Conservation (phyloP, 1,140 invertebrate genomes). For the Bactericera cockerelli region DNA sequence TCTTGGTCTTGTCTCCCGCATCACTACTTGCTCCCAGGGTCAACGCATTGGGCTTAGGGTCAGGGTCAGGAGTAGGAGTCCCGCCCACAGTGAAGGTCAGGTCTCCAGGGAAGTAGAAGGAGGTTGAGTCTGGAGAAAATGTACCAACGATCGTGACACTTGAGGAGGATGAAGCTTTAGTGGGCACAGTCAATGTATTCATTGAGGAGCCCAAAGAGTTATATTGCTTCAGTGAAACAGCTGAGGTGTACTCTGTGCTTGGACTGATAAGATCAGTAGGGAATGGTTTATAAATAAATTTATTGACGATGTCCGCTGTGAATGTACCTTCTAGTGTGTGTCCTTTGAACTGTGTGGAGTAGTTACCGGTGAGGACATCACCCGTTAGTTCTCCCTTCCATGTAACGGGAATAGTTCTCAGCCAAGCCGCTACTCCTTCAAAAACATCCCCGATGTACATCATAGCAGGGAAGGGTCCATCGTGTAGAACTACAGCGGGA, state of each 20-base stretch:
- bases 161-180: background rate
- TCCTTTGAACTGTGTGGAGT: slow-evolving; percentile 4
- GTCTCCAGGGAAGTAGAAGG: slow-evolving; percentile 3
- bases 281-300: background rate
- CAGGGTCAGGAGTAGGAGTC: background rate
- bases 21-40: background rate
- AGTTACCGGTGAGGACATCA: background rate
- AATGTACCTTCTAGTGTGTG: background rate
- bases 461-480: background rate
- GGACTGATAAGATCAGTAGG: background rate
- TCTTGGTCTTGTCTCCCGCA: background rate
- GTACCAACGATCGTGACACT: background rate
- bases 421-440: background rate
- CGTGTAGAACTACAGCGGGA: background rate
- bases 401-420: slow-evolving; percentile 3
- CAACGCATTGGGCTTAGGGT: background rate
- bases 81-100: background rate
- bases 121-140: background rate
- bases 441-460: slow-evolving; percentile 2
- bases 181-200: background rate
- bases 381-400: background rate
- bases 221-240: background rate
- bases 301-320: background rate
- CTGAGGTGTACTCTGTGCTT: background rate
- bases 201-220: background rate